Conservation (phyloP, 2,888 invertebrate species). For the Hipparchia sbordonii region DNA sequence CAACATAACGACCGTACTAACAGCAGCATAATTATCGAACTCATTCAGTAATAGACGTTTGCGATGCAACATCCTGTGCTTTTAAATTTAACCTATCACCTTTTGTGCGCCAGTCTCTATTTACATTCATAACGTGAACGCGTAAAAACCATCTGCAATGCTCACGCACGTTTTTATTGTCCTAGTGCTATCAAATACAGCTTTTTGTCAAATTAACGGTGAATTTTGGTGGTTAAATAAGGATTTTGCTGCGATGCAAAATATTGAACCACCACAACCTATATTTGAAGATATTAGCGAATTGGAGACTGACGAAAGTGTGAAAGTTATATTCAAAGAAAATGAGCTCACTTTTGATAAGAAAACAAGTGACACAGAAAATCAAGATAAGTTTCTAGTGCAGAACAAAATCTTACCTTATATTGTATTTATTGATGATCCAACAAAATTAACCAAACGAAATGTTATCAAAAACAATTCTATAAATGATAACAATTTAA, state of each 20-base stretch:
- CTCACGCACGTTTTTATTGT: conserved; percentile 46
- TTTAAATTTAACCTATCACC: conserved; percentile 48
- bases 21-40: conserved; percentile 56
- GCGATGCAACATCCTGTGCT: conserved; percentile 67
- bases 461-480: conserved; percentile 1
- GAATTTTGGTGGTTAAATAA: conserved; percentile 75
- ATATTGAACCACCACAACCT: conserved; percentile 52
- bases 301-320: conserved; percentile 67
- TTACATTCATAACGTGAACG: conserved; percentile 40
- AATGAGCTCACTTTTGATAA: conserved; percentile 33
- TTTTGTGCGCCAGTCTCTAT: conserved; percentile 45
- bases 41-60: conserved; percentile 58
- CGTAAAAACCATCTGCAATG: conserved; percentile 49
- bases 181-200: conserved; percentile 49
- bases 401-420: conserved; percentile 16
- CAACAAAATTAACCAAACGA: conserved; percentile 4
- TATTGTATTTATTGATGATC: conserved; percentile 10
- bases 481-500: conserved; percentile 6
- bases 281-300: conserved; percentile 61
- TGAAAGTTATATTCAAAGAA: conserved; percentile 63
- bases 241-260: conserved; percentile 55
- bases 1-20: conserved; percentile 57
- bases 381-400: conserved; percentile 47
- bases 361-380: conserved; percentile 11
- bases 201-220: conserved; percentile 62